A percentile compares a stretch with the other conserved stretches of the same genome.
Evolutionary conservation across 2,888 invertebrate species (phyloP).

Genomic region (Caenorhabditis sp.): DNA sequence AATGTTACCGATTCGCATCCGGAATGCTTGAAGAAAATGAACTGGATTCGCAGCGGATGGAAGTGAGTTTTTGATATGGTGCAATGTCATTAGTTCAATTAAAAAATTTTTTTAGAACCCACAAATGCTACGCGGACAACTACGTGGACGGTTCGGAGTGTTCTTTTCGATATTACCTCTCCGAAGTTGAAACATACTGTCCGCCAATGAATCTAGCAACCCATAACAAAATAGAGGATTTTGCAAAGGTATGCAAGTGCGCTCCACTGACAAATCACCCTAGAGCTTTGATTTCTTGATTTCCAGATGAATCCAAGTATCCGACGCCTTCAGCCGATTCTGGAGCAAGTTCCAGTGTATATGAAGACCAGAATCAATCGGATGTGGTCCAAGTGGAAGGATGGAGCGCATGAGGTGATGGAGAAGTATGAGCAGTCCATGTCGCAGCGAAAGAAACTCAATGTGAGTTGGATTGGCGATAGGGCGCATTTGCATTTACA

Average conservation of each 20-base stretch:
- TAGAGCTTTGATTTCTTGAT: too few species aligned
- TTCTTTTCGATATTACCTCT: slow-evolving; percentile 84
- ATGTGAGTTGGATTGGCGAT: too few species aligned
- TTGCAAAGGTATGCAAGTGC: too few species aligned
- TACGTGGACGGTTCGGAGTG: slow-evolving; percentile 84
- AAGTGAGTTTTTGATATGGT: slow-evolving; percentile 68
- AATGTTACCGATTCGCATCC: slow-evolving; percentile 50
- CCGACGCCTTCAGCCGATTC: slow-evolving; percentile 31
- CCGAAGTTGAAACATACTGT: slow-evolving; percentile 84
- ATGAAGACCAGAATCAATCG: slow-evolving; percentile 80
- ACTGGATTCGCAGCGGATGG: slow-evolving; percentile 84
- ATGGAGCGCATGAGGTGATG: slow-evolving; percentile 39
- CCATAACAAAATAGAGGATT: neutral
- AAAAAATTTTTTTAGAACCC: too few species aligned
- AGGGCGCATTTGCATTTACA: neutral
- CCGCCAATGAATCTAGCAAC: slow-evolving; percentile 79
- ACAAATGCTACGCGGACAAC: slow-evolving; percentile 84
- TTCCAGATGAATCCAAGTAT: slow-evolving; percentile 27
- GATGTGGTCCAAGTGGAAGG: slow-evolving; percentile 69
- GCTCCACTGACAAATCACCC: too few species aligned
- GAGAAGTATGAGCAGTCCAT: slow-evolving; percentile 19
- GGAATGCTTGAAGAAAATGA: slow-evolving; percentile 68
- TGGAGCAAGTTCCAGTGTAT: slow-evolving; percentile 21
- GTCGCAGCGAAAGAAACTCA: slow-evolving; percentile 13
- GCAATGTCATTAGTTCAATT: too few species aligned